Conservation (phyloP, 2,113 vertebrate species). For the Oryzias curvinotus region DNA sequence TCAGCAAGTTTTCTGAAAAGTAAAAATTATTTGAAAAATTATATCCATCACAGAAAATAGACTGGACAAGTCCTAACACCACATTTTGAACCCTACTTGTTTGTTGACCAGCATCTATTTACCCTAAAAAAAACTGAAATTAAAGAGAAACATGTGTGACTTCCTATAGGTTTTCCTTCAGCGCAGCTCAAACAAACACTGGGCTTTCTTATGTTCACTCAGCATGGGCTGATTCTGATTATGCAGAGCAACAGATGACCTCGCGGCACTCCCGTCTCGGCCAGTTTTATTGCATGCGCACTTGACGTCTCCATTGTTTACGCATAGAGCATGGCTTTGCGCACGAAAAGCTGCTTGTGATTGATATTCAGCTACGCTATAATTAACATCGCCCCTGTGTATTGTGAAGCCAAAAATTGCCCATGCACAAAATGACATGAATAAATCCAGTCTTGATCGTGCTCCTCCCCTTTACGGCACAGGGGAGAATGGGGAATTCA, state of each 20-base stretch:
- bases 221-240: conserved; percentile 6
- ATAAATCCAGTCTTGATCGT: conserved; percentile 48
- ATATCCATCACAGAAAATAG: too few relatives aligned
- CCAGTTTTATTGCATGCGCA: conserved; percentile 39
- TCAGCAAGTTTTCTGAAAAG: too few relatives aligned
- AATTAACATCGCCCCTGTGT: conserved; percentile 48
- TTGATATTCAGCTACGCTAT: conserved; percentile 55
- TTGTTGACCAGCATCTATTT: too few relatives aligned
- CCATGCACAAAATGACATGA: conserved; percentile 59
- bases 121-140: not conserved
- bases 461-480: conserved; percentile 32
- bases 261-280: conserved; percentile 13
- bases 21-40: too few relatives aligned
- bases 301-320: conserved; percentile 35
- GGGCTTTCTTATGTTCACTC: not conserved
- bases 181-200: conserved; percentile 4
- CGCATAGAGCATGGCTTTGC: conserved; percentile 32
- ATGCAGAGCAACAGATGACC: conserved; percentile 51
- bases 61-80: too few relatives aligned
- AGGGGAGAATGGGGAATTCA: conserved; percentile 63
- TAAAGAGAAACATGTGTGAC: not conserved
- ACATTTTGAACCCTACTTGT: too few relatives aligned
- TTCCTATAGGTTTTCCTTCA: conserved; percentile 4
- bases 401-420: conserved; percentile 58
- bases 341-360: conserved; percentile 35